Evolutionary conservation across 2,797 vertebrate species (phyloP), one percentile per base, ranked within the genome.

Genomic region (Myotis pilosus): DNA sequence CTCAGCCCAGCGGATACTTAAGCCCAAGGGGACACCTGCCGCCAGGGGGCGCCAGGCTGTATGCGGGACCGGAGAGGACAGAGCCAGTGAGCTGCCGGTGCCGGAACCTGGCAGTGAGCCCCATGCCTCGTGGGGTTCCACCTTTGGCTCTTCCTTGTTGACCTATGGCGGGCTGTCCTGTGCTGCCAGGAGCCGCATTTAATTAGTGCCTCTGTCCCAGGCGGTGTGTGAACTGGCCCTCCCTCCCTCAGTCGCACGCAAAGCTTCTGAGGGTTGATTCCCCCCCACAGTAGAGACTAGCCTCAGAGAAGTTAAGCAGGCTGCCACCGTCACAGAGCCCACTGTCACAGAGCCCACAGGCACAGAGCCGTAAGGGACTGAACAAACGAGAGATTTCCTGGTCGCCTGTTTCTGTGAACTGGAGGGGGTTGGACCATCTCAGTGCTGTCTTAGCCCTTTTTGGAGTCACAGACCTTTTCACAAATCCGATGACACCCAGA

Each of bases 101-200:
- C 5, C 12, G 0, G 16, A 0, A 8, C 60, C 33, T 9, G 22
- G 41, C 36, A 1, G 0, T 8, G 11, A 12, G 10, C 49, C 41
- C 36, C 6, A 5, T 0, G 38, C 33, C 72, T 6, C 1, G 0
- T 5, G 49, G 3, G 1, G 1, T 33, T 44, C 33, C 1, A 11
- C 44, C 19, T 30, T 10, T 38, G 75, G 44, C 1, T 20, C 1
- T 20, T 2, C 0, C 11, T 2, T 2, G 57, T 6, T 16, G 44
- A 20, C 33, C 3, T 0, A 0, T 0, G 55, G 41, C 53, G 13
- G 41, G 28, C 8, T 33, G 57, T 11, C 2, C 47, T 20, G 47
- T 0, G 1, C 22, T 6, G 7, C 1, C 2, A 0, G 7, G 57
- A 36, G 64, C 38, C 0, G 1, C 3, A 0, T 23, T 15, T 55